These are phyloP conservation scores for Drosophila kohkoa DNA, from an alignment of 1,140 invertebrate species.

Conservation along the genomic window DNA sequence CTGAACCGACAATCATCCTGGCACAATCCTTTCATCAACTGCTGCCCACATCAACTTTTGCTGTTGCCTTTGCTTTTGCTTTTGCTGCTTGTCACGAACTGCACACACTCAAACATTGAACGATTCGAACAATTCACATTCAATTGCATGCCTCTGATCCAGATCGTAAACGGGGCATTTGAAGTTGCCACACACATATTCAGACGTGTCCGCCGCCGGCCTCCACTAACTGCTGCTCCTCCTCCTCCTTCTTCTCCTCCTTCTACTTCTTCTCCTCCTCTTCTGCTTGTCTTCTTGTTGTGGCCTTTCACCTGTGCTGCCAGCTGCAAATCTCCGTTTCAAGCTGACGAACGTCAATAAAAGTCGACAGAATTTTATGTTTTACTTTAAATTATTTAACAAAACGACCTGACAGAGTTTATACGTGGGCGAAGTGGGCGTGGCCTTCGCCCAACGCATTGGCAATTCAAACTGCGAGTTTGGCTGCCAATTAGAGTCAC, in stretches of 20 bases:
- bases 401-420: background rate
- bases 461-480: constrained; percentile 29
- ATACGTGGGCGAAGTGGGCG: constrained; percentile 6
- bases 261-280: background rate
- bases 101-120: constrained; percentile 23
- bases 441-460: constrained; percentile 30
- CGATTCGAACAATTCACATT: constrained; percentile 26
- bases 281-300: background rate
- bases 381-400: constrained; percentile 48
- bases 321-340: constrained; percentile 24
- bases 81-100: constrained; percentile 23
- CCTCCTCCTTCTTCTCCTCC: background rate
- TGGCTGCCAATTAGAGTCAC: constrained; percentile 60
- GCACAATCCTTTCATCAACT: constrained; percentile 36
- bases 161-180: constrained; percentile 44
- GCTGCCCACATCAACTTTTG: constrained; percentile 10
- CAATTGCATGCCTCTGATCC: constrained; percentile 41
- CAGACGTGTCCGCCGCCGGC: constrained; percentile 10
- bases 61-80: no score
- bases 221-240: background rate
- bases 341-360: constrained; percentile 61
- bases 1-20: constrained; percentile 33
- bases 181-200: constrained; percentile 35
- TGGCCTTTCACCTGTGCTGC: constrained; percentile 18
- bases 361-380: constrained; percentile 53